Percentiles rank a stretch among this genome's conserved stretches.
phyloP scores from a whole-genome alignment of 2,888 invertebrate genomes.

The Protodeltote pygarga region DNA sequence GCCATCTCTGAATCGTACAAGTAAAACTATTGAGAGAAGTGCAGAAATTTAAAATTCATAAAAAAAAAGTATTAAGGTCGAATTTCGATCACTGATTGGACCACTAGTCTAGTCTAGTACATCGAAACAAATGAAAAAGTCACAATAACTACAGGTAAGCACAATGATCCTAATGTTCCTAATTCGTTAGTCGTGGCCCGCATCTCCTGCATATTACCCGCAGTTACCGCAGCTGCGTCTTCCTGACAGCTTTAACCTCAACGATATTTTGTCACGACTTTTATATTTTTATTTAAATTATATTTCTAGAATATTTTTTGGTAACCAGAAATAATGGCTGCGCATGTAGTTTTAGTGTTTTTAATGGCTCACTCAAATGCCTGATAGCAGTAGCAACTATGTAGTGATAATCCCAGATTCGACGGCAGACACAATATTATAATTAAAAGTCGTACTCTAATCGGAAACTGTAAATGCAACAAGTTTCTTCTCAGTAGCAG shows the following conservation, averaged over 20 bases:
- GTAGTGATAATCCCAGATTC: too few species aligned
- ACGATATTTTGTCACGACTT: conserved; percentile 1
- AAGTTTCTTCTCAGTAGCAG: conserved; percentile 33
- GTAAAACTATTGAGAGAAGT: too few species aligned
- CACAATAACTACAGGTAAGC: neutral
- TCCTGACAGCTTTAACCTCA: conserved; percentile 6
- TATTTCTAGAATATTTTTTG: neutral
- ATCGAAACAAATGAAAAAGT: neutral
- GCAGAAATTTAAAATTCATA: too few species aligned
- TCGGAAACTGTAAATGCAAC: conserved; percentile 16
- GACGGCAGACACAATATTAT: too few species aligned
- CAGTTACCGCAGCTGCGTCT: conserved; percentile 60
- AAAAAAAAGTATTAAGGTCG: too few species aligned
- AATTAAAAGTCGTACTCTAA: conserved; percentile 3
- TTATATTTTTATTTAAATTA: neutral
- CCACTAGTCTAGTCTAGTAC: neutral
- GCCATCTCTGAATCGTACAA: too few species aligned
- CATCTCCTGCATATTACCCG: conserved; percentile 55
- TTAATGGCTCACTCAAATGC: too few species aligned
- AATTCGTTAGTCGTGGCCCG: conserved; percentile 24
- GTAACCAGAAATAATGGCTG: neutral
- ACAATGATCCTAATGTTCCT: conserved; percentile 4
- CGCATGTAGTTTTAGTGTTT: too few species aligned
- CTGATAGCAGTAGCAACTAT: too few species aligned
- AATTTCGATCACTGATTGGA: too few species aligned